Evolutionary conservation across 2,113 vertebrate genomes (phyloP), one percentile per base, ranked within the genome.

Genomic region (Semnornis frantzii): DNA sequence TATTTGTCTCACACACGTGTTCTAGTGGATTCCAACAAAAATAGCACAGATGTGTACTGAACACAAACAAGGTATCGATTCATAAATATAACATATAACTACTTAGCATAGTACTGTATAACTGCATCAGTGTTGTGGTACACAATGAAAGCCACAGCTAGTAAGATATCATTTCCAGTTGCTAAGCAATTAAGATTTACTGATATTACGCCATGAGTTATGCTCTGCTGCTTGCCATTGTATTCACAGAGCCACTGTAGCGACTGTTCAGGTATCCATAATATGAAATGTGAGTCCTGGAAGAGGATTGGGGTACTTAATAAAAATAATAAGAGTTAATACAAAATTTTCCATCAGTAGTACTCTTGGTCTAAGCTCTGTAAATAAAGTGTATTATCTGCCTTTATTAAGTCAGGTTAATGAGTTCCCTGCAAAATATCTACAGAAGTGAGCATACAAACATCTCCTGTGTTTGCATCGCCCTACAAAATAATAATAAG

Each of bases 251-350:
- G 42, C 34, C 18, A 39, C 30, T 8, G 31, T 10, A 15, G 37
- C 37, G 55, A 82, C 28, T 62, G 24, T 46, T 90, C 14, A 62
- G 21, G 3, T 37, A 80, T 12, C 16, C 24, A 21, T 69, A 76
- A 54, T 7, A 42, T 33, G 10, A 87, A 85, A 60, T 21, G 16
- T 10, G 19, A 90, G 19, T 28, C 5, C 10, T 34, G 39, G 13
- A 39, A 39, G 5, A 79, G 24, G 20, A 48, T 0, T 0, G 6
- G 4, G 3, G 8, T 34, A 48, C 18, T 37, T 30, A 21, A 42
- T 6, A 62, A 37, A 74, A 85, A 72, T 33, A 63, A 9, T 63
- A 57, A 16, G 55, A 82, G 19, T 31, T 84, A 73, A 77, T 31
- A 25, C 6, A 63, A 74, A 21, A 31, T 82, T 78, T 75, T 71